Conservation (phyloP, 2,888 invertebrate genomes). For the Metacarcinus magister region DNA sequence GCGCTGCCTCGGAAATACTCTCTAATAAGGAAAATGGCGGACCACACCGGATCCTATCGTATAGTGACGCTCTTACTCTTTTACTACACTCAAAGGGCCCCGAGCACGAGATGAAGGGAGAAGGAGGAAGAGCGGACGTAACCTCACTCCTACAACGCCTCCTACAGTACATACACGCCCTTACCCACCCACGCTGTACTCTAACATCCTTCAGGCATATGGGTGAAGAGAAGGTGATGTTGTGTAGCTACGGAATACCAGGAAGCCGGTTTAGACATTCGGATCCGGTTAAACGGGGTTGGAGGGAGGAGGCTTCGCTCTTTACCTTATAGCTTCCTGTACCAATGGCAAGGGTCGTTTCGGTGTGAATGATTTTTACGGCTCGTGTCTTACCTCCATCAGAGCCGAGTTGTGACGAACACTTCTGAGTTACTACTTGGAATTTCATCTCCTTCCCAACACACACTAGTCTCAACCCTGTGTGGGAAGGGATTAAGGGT, state of each 20-base stretch:
- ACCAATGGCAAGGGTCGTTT: constrained; percentile 69
- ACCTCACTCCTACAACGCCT: constrained; percentile 15
- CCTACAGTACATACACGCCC: background rate
- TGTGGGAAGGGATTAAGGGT: background rate
- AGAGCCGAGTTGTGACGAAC: constrained; percentile 71
- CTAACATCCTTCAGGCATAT: background rate
- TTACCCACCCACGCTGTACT: background rate
- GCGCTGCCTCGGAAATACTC: constrained; percentile 58
- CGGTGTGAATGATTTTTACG: constrained; percentile 75
- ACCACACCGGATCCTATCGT: constrained; percentile 73
- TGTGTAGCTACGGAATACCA: background rate
- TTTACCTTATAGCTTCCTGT: constrained; percentile 73
- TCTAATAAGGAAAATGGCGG: constrained; percentile 76
- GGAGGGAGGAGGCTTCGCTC: constrained; percentile 66
- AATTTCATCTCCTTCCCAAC: constrained; percentile 66
- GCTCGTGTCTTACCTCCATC: constrained; percentile 69
- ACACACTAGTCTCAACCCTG: background rate
- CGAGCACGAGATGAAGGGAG: constrained; percentile 61
- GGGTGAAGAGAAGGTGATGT: background rate
- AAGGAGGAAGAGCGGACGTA: background rate
- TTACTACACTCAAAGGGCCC: constrained; percentile 74
- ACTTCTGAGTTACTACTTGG: constrained; percentile 71
- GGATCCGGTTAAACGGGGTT: constrained; percentile 54
- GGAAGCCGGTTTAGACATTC: background rate
- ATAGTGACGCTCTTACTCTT: constrained; percentile 73